Percentiles rank a stretch among this genome's conserved stretches.
Conservation (phyloP, 2,888 invertebrate species). For the Zaprionus obscuricornis region DNA sequence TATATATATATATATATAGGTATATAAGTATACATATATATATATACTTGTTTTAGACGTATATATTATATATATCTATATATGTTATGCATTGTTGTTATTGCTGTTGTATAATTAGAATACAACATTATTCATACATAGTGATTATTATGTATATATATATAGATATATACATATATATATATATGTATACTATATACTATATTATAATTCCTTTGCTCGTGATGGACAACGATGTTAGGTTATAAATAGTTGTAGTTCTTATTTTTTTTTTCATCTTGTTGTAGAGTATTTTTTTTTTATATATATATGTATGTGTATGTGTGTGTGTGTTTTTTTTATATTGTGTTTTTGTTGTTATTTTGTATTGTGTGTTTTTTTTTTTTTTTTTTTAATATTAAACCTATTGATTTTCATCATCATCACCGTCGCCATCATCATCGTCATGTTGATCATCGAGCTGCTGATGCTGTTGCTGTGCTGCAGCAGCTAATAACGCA, state of each 20-base stretch:
- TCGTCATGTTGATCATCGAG: constrained; percentile 83
- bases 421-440: constrained; percentile 83
- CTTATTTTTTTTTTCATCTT: too few relatives aligned
- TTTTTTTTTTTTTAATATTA: constrained; percentile 78
- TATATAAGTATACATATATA: constrained; percentile 16
- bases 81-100: too few relatives aligned
- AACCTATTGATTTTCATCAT: constrained; percentile 84
- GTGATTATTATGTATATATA: constrained; percentile 44
- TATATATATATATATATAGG: constrained; percentile 24
- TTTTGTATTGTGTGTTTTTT: too few relatives aligned
- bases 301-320: too few relatives aligned
- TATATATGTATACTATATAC: constrained; percentile 61
- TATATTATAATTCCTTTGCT: constrained; percentile 53
- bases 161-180: constrained; percentile 35
- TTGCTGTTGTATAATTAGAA: too few relatives aligned
- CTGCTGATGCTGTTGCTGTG: constrained; percentile 80
- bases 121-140: constrained; percentile 40
- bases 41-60: background rate
- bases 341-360: too few relatives aligned
- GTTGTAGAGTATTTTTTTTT: constrained; percentile 75
- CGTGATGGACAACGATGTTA: constrained; percentile 60
- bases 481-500: constrained; percentile 82
- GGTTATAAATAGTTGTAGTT: constrained; percentile 76
- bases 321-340: too few relatives aligned
- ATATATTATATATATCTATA: constrained; percentile 28